phyloP scores from a whole-genome alignment of 1,140 invertebrate species.

The Neodiprion pinetum region DNA sequence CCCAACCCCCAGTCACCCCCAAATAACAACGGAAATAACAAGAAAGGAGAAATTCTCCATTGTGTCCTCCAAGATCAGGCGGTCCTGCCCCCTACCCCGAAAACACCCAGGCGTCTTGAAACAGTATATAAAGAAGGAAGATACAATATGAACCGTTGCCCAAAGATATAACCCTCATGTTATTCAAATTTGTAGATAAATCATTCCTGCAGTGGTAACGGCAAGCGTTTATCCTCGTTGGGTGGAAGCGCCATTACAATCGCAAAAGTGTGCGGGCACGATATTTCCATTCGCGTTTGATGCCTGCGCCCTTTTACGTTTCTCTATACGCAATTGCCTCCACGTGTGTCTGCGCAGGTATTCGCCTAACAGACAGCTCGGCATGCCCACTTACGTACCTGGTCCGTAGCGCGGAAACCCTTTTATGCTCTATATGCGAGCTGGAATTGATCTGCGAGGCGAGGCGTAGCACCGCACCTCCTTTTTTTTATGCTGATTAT shows the following conservation, averaged over 20 bases:
- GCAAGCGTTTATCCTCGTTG: not conserved
- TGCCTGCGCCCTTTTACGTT: too few species aligned
- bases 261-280: too few species aligned
- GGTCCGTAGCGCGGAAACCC: not conserved
- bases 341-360: too few species aligned
- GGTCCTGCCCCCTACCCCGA: not conserved
- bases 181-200: slow-evolving; percentile 52
- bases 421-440: not conserved
- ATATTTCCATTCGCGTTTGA: too few species aligned
- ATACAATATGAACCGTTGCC: slow-evolving; percentile 41
- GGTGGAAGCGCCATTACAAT: too few species aligned
- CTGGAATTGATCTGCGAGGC: not conserved
- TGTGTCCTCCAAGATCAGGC: not conserved
- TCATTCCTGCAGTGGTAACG: slow-evolving; percentile 34
- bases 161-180: slow-evolving; percentile 47
- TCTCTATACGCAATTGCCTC: too few species aligned
- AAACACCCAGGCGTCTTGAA: not conserved
- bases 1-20: too few species aligned
- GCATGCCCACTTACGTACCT: too few species aligned
- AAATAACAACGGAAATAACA: too few species aligned
- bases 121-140: slow-evolving; percentile 4
- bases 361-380: too few species aligned
- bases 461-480: not conserved
- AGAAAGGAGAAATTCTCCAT: not conserved
- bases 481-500: slow-evolving; percentile 1